Percentiles rank a stretch among this genome's conserved stretches.
Conservation (phyloP, 2,888 invertebrate species). For the Leptinotarsa peninsularis region DNA sequence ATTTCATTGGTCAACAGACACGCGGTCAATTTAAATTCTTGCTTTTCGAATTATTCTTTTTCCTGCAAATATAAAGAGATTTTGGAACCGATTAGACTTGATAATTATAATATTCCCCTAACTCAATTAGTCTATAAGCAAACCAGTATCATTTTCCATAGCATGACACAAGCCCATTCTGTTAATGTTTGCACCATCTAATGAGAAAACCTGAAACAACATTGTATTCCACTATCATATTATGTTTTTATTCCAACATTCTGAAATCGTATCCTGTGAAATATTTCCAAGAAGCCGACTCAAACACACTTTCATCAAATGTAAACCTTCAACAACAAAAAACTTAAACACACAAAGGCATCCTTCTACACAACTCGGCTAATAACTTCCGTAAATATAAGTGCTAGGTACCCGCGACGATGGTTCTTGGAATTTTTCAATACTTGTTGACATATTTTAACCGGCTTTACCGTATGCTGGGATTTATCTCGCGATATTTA, state of each 20-base stretch:
- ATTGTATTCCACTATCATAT: background rate
- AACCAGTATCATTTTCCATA: no score
- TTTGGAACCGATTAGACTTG: no score
- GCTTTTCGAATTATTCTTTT: no score
- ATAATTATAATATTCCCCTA: no score
- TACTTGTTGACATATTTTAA: slow-evolving; percentile 22
- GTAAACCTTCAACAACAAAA: slow-evolving; percentile 8
- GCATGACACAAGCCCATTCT: no score
- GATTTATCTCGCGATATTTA: slow-evolving; percentile 15
- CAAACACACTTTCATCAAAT: background rate
- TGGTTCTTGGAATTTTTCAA: slow-evolving; percentile 14
- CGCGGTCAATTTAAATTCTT: no score
- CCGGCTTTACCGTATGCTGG: slow-evolving; percentile 17
- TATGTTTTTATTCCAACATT: background rate
- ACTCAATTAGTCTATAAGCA: no score
- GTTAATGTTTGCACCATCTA: background rate
- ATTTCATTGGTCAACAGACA: no score
- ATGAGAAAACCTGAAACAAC: background rate
- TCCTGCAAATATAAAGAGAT: no score
- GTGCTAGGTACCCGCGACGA: slow-evolving; percentile 10
- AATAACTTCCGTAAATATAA: slow-evolving; percentile 17
- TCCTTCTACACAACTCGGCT: slow-evolving; percentile 15
- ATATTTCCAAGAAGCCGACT: slow-evolving; percentile 1
- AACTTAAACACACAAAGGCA: slow-evolving; percentile 15
- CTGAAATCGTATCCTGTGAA: background rate